Conservation (phyloP, 2,797 vertebrate genomes). For the Monodelphis domestica region DNA sequence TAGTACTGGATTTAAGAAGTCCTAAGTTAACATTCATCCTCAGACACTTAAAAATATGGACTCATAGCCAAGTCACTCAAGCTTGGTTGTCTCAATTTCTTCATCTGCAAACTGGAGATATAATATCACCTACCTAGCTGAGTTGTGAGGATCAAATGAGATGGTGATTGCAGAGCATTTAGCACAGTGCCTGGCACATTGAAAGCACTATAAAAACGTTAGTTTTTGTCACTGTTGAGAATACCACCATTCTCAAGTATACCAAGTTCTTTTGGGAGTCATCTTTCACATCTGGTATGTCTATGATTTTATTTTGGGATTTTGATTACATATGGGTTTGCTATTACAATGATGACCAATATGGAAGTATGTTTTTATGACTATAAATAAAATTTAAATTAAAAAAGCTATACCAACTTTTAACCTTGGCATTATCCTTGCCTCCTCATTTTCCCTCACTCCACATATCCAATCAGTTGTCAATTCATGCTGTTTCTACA, state of each 20-base stretch:
- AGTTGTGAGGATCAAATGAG: neutral
- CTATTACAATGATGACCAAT: too few relatives aligned
- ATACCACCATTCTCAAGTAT: neutral
- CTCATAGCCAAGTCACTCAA: neutral
- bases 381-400: too few relatives aligned
- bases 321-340: too few relatives aligned
- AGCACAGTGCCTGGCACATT: too few relatives aligned
- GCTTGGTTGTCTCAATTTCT: neutral
- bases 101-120: neutral
- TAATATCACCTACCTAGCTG: too few relatives aligned
- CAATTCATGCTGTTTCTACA: neutral
- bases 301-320: too few relatives aligned
- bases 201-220: neutral
- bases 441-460: neutral
- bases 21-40: neutral
- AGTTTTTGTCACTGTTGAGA: too few relatives aligned
- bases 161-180: neutral
- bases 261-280: neutral
- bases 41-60: neutral
- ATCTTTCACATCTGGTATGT: too few relatives aligned
- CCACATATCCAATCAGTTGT: neutral
- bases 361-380: too few relatives aligned
- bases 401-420: too few relatives aligned
- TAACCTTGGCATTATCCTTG: neutral
- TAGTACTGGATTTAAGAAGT: neutral